Evolutionary conservation across 2,797 vertebrate species (phyloP), one percentile per base, ranked within the genome.

Genomic region (Pipistrellus nathusii): DNA sequence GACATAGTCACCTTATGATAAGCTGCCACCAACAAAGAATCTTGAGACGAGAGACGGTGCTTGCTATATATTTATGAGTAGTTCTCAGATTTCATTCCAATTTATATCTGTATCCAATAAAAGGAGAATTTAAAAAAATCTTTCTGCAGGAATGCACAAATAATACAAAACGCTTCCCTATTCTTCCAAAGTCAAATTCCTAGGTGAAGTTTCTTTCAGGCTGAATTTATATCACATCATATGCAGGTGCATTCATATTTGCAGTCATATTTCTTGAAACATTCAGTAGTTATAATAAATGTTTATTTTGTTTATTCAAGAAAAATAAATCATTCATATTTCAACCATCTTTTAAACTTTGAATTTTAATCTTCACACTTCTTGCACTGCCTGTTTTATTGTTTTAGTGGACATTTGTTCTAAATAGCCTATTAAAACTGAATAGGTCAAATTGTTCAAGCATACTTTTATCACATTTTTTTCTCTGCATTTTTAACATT

Each of bases 381-480:
- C 8, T 76, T 81, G 53, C 8, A 87, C 4, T 78, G 21, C 18
- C 11, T 3, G 30, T 77, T 75, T 87, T 89, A 90, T 84, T 82
- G 8, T 85, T 93, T 95, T 82, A 55, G 88, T 84, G 78, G 11
- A 82, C n/a, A 66, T 94, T 95, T 96, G 2, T 85, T 85, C 23
- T 83, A 96, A 95, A 44, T 59, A 93, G 8, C 23, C 17, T 53
- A 55, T 94, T 96, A 95, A 82, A 87, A 81, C 78, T 66, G 73
- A 83, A 2, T 85, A 91, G 48, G 80, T 94, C 12, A 81, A 72
- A 95, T 53, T 92, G 17, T 78, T 94, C 68, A 93, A 93, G 57
- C n/a, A 69, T 71, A 32, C 6, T 73, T 41, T 84, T 66, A 78
- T 35, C 11, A 68, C 44, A 10, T 14, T 23, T 69, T 90, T 85